Evolutionary conservation across 1,140 invertebrate genomes (phyloP), one percentile per base, ranked within the genome.

Genomic region (Bombus breviceps): DNA sequence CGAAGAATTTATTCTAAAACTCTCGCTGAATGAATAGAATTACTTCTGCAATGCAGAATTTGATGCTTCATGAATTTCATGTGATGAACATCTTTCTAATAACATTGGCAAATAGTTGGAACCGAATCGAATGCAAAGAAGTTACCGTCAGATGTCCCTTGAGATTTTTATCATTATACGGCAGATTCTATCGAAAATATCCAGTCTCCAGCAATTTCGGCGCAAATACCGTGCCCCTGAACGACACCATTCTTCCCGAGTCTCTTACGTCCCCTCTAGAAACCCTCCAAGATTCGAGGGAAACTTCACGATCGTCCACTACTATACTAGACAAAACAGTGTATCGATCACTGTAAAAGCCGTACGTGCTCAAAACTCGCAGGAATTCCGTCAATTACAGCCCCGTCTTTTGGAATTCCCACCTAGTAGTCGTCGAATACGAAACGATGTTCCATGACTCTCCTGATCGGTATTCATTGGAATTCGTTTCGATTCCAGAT

Each of bases 381-480:
- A 57, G 62, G 78, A 85, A 85, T 85, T 74, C 84, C 84, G 79
- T 85, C 84, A 85, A 85, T 85, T 85, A 85, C 84, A 43, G 79
- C 62, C 59, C 62, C 71, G 84, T 81, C 84, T 85, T 81, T 85
- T 75, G 84, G 84, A 85, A 86, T 86, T 86, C 85, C 88, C 80
- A 81, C 75, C 39, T 78, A 80, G 77, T 74, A 76, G 34, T 72
- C 68, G 43, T 74, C 37, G 75, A 73, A 83, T 83, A 59, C 68
- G 83, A 71, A 88, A 86, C 89, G 81, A 76, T 85, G 85, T 85
- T 85, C 76, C 76, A 39, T 71, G 78, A 85, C 81, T 87, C 84
- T 79, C 76, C 71, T 88, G 85, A 91, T 91, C 90, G 90, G 88
- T 91, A 91, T 91, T 91, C 88, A 90, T 91, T 83, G 90, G 87